A percentile compares a stretch with the other conserved stretches of the same genome.
Conservation (phyloP, 2,113 vertebrate genomes). For the Delphinus delphis region DNA sequence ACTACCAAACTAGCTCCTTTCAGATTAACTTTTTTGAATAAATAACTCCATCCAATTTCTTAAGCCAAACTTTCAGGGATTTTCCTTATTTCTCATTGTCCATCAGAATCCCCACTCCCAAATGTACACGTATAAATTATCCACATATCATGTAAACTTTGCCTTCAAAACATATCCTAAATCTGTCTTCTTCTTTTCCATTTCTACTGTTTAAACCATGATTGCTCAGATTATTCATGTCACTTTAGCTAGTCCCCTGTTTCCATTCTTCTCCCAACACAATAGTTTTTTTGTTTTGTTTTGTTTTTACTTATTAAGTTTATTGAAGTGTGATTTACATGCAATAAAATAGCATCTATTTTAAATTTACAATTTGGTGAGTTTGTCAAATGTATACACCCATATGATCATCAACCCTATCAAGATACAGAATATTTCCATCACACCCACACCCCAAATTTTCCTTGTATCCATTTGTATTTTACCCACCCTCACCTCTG, state of each 20-base stretch:
- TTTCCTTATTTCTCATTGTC: background rate
- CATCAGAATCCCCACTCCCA: background rate
- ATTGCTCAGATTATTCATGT: background rate
- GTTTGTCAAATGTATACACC: background rate
- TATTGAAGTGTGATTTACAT: background rate
- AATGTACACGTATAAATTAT: background rate
- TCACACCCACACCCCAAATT: background rate
- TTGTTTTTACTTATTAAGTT: background rate
- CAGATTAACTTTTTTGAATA: background rate
- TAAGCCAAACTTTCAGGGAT: background rate
- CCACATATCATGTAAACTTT: background rate
- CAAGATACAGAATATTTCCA: background rate
- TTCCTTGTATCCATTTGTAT: background rate
- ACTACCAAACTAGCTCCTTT: background rate
- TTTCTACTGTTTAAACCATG: background rate
- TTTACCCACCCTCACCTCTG: background rate
- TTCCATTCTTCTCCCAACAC: background rate
- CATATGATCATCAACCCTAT: background rate
- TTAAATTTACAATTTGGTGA: background rate
- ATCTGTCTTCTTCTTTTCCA: background rate
- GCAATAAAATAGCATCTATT: background rate
- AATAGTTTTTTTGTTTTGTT: background rate
- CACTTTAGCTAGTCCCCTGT: background rate
- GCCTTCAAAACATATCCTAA: background rate
- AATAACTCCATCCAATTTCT: background rate